phyloP scores from a whole-genome alignment of 1,140 invertebrate species.

The Maniola jurtina region DNA sequence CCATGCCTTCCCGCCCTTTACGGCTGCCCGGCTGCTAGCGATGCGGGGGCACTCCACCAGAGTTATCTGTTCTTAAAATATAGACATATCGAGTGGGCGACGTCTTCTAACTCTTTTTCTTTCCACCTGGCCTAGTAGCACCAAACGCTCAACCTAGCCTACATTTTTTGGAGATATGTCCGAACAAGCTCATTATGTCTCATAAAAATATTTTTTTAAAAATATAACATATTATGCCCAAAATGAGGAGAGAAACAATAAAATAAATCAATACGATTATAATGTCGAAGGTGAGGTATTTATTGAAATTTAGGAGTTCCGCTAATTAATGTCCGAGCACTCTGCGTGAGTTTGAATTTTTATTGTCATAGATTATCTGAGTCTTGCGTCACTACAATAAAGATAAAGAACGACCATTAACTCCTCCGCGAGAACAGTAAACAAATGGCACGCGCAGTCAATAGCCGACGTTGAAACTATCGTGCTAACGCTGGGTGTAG shows the following conservation, averaged over 20 bases:
- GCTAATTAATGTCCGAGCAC: slow-evolving; percentile 41
- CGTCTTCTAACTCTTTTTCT: too few species aligned
- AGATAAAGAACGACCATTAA: slow-evolving; percentile 56
- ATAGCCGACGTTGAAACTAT: slow-evolving; percentile 25
- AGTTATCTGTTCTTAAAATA: too few species aligned
- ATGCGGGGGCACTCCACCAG: too few species aligned
- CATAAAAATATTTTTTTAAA: background rate
- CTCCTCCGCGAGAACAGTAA: slow-evolving; percentile 35
- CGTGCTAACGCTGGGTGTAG: background rate
- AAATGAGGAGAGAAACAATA: slow-evolving; percentile 2
- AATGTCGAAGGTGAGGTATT: slow-evolving; percentile 20
- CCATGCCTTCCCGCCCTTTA: too few species aligned
- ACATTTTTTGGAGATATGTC: background rate
- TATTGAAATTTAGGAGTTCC: slow-evolving; percentile 36
- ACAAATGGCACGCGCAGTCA: slow-evolving; percentile 33
- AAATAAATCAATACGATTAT: slow-evolving; percentile 28
- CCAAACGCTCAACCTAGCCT: too few species aligned
- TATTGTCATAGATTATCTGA: slow-evolving; percentile 22
- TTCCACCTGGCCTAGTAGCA: too few species aligned
- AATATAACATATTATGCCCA: background rate
- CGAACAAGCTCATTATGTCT: background rate
- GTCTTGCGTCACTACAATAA: slow-evolving; percentile 44
- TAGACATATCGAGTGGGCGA: too few species aligned
- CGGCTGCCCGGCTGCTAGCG: too few species aligned
- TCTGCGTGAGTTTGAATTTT: slow-evolving; percentile 32